phyloP scores from a whole-genome alignment of 2,888 invertebrate species.

The Clostera curtula region DNA sequence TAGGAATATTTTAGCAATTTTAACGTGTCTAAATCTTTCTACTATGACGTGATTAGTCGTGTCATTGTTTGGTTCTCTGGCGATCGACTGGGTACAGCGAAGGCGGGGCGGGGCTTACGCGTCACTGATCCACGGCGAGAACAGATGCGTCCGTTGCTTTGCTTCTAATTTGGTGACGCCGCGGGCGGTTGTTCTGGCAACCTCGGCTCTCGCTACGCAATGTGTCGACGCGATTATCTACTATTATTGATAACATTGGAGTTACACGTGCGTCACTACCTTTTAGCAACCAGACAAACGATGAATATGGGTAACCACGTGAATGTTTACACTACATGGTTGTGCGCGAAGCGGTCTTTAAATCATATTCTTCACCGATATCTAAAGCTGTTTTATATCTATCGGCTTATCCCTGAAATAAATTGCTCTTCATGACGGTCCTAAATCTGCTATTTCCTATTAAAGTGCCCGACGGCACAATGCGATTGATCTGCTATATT shows the following conservation, averaged over 20 bases:
- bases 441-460: too few relatives aligned
- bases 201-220: conserved; percentile 32
- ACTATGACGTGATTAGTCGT: conserved; percentile 33
- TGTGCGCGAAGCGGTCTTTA: background rate
- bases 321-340: conserved; percentile 29
- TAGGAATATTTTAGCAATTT: too few relatives aligned
- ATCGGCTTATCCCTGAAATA: too few relatives aligned
- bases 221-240: conserved; percentile 30
- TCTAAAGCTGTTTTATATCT: too few relatives aligned
- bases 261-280: conserved; percentile 27
- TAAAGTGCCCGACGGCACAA: too few relatives aligned
- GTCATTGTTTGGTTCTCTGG: conserved; percentile 41
- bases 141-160: conserved; percentile 34
- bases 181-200: conserved; percentile 22
- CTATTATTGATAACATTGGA: conserved; percentile 17
- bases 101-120: conserved; percentile 51
- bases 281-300: conserved; percentile 20
- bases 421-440: too few relatives aligned
- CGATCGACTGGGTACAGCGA: conserved; percentile 28
- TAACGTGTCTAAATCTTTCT: conserved; percentile 33
- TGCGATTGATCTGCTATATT: too few relatives aligned
- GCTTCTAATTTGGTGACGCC: conserved; percentile 71
- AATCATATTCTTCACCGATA: too few relatives aligned
- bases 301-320: conserved; percentile 24
- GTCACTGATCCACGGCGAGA: conserved; percentile 49